Evolutionary conservation across 2,797 vertebrate genomes (phyloP).

Genomic region (Neosilurus mollespiculum): DNA sequence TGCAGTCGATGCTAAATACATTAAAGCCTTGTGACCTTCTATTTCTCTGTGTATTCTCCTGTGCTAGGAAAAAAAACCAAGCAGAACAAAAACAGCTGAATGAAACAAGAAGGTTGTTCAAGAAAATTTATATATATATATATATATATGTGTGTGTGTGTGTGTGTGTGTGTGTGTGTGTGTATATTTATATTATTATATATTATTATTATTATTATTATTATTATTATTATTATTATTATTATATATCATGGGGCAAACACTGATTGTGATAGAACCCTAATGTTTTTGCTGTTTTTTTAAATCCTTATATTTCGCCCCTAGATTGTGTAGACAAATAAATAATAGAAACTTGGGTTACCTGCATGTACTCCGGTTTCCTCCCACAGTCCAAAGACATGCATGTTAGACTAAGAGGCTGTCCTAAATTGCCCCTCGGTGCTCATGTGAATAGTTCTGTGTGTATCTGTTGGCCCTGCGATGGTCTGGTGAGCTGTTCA

Average conservation of each 20-base stretch:
- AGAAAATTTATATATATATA: not conserved
- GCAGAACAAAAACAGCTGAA: constrained; percentile 28
- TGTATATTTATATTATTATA: not conserved
- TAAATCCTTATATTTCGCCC: not conserved
- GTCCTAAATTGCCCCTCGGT: no score
- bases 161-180: no score
- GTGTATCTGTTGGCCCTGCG: no score
- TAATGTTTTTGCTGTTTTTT: not conserved
- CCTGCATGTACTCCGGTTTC: no score
- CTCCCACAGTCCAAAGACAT: no score
- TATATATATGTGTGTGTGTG: no score
- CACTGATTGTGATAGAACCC: not conserved
- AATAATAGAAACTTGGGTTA: no score
- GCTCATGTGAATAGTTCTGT: no score
- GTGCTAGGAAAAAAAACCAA: constrained; percentile 65
- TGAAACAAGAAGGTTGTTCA: constrained; percentile 5
- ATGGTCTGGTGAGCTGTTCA: no score
- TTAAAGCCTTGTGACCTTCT: constrained; percentile 86
- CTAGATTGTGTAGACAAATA: not conserved
- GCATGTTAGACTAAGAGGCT: no score
- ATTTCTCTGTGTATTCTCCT: constrained; percentile 71
- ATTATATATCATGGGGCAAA: not conserved
- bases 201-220: not conserved
- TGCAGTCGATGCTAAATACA: constrained; percentile 89
- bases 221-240: not conserved